phyloP scores from a whole-genome alignment of 2,113 vertebrate genomes.

The Theristicus caerulescens region DNA sequence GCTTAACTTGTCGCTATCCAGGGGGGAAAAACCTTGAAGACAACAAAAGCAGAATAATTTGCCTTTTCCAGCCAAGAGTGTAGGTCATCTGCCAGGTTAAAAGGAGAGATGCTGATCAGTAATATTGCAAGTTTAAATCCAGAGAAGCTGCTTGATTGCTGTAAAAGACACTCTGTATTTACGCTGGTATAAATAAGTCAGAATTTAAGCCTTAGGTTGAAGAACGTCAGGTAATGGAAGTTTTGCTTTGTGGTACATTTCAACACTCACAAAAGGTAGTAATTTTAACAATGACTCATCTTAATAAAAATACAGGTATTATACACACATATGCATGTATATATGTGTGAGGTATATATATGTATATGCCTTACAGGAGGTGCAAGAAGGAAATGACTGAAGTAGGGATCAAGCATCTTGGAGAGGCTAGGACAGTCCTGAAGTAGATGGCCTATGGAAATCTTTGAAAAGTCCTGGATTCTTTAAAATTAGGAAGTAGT shows the following conservation, averaged over 20 bases:
- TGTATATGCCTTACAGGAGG: not conserved
- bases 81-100: not conserved
- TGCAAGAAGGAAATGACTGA: not conserved
- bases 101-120: not conserved
- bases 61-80: not conserved
- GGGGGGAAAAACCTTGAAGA: not conserved
- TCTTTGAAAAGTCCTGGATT: not conserved
- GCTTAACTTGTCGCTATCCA: slow-evolving; percentile 8
- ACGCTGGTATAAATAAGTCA: not conserved
- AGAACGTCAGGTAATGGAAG: not conserved
- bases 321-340: not conserved
- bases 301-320: not conserved
- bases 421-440: not conserved
- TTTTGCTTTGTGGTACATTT: not conserved
- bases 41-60: not conserved
- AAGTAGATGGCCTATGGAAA: not conserved
- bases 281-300: not conserved
- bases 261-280: not conserved
- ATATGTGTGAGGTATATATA: not conserved
- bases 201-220: not conserved
- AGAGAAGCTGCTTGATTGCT: not conserved
- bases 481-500: not conserved
- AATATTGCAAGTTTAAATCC: not conserved
- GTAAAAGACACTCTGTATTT: not conserved
- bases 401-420: not conserved